phyloP scores from a whole-genome alignment of 1,140 invertebrate species.

The Drosophila dunni region DNA sequence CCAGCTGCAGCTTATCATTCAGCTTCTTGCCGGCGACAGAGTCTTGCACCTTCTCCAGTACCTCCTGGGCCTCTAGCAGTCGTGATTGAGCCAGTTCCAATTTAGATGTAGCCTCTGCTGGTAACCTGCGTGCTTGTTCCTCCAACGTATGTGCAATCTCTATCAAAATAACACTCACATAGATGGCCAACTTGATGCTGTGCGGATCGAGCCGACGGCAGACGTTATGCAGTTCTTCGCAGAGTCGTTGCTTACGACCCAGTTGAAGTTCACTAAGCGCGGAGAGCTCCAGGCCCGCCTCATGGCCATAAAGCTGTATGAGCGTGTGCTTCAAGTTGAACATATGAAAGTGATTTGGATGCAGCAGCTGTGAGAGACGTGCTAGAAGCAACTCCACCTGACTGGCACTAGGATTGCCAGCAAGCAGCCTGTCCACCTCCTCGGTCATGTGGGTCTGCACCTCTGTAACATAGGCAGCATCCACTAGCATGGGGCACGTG shows the following conservation, averaged over 20 bases:
- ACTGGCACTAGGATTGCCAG: conserved; percentile 86
- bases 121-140: conserved; percentile 85
- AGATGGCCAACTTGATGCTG: conserved; percentile 89
- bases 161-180: conserved; percentile 89
- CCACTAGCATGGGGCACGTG: conserved; percentile 87
- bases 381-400: conserved; percentile 87
- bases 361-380: conserved; percentile 88
- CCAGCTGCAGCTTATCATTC: conserved; percentile 58
- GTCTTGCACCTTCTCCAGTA: conserved; percentile 71
- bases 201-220: conserved; percentile 89
- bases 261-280: conserved; percentile 86
- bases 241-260: conserved; percentile 88
- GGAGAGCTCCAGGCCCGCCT: conserved; percentile 86
- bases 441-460: conserved; percentile 89
- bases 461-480: conserved; percentile 85
- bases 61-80: conserved; percentile 63
- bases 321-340: conserved; percentile 92
- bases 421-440: conserved; percentile 89
- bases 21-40: conserved; percentile 75
- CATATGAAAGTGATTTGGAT: conserved; percentile 92
- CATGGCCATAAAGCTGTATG: conserved; percentile 90
- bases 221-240: conserved; percentile 88
- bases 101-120: conserved; percentile 45
- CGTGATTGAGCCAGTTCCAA: conserved; percentile 42
- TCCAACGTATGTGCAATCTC: conserved; percentile 88